A percentile compares a stretch with the other conserved stretches of the same genome.
Conservation (phyloP, 2,888 invertebrate genomes). For the Horisme vitalbata region DNA sequence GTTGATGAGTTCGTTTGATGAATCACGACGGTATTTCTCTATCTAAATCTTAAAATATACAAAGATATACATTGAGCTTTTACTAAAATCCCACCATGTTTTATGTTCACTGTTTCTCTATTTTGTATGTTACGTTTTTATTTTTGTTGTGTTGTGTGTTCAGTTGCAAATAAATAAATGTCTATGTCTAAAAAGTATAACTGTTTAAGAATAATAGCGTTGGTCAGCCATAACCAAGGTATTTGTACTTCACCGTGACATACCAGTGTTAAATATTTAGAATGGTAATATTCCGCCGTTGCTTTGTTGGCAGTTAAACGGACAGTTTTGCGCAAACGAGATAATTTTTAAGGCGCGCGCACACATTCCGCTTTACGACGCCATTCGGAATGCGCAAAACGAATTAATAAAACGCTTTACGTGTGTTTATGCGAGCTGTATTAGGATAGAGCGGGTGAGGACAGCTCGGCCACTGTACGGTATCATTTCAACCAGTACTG, state of each 20-base stretch:
- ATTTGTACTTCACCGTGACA: slow-evolving; percentile 3
- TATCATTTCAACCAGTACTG: too few relatives aligned
- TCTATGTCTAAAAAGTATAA: too few relatives aligned
- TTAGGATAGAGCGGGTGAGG: not conserved
- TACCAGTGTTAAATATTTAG: slow-evolving; percentile 2
- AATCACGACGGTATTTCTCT: too few relatives aligned
- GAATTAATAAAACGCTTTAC: slow-evolving; percentile 32
- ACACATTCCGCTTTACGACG: slow-evolving; percentile 32
- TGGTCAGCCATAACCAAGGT: not conserved
- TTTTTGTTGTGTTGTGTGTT: too few relatives aligned
- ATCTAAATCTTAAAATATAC: too few relatives aligned
- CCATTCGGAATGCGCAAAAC: slow-evolving; percentile 29
- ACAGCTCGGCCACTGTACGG: not conserved
- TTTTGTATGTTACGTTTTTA: too few relatives aligned
- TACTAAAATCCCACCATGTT: too few relatives aligned
- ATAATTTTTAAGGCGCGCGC: slow-evolving; percentile 30
- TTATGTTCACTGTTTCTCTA: too few relatives aligned
- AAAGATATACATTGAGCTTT: too few relatives aligned
- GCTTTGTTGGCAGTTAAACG: slow-evolving; percentile 19
- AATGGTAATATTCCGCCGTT: not conserved
- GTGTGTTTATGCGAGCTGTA: slow-evolving; percentile 31
- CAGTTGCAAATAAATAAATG: too few relatives aligned
- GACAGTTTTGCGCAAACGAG: slow-evolving; percentile 25
- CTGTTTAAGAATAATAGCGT: too few relatives aligned
- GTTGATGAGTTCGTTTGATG: too few relatives aligned